Conservation (phyloP, 2,888 invertebrate genomes). For the Caenorhabditis doughertyi region DNA sequence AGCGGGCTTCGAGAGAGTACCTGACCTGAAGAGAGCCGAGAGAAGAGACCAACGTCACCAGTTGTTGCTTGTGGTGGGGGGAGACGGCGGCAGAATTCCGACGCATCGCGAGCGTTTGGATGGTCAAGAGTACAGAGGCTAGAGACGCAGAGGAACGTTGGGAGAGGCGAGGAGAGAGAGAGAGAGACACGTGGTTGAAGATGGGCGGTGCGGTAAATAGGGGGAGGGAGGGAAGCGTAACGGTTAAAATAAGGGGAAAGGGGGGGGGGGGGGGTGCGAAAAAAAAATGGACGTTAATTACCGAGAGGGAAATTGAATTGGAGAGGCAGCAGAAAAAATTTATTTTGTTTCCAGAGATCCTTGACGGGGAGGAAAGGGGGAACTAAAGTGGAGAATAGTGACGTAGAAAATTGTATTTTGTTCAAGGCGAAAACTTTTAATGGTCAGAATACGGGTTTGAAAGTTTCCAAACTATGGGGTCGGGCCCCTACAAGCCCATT, state of each 20-base stretch:
- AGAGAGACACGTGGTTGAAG: constrained; percentile 45
- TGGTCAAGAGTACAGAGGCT: constrained; percentile 52
- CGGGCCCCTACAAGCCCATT: no score
- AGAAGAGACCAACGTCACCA: constrained; percentile 14
- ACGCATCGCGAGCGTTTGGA: constrained; percentile 6
- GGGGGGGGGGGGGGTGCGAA: not conserved
- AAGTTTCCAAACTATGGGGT: no score
- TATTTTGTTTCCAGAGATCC: constrained; percentile 9
- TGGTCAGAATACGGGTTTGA: no score
- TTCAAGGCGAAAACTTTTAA: no score
- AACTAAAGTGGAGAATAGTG: not conserved
- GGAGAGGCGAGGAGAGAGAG: not conserved
- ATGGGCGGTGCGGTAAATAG: constrained; percentile 59
- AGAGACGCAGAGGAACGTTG: constrained; percentile 17
- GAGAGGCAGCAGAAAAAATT: no score
- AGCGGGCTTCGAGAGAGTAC: not conserved
- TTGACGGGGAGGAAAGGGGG: not conserved
- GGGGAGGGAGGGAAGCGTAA: not conserved
- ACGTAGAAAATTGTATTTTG: not conserved
- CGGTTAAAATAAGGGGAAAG: constrained; percentile 12
- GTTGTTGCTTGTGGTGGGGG: no score
- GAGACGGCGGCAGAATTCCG: constrained; percentile 45
- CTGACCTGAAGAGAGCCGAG: constrained; percentile 25
- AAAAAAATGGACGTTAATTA: not conserved
- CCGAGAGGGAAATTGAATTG: constrained; percentile 4